A percentile compares a stretch with the other conserved stretches of the same genome.
phyloP scores from a whole-genome alignment of 2,113 vertebrate species.

The Motacilla tschutschensis region DNA sequence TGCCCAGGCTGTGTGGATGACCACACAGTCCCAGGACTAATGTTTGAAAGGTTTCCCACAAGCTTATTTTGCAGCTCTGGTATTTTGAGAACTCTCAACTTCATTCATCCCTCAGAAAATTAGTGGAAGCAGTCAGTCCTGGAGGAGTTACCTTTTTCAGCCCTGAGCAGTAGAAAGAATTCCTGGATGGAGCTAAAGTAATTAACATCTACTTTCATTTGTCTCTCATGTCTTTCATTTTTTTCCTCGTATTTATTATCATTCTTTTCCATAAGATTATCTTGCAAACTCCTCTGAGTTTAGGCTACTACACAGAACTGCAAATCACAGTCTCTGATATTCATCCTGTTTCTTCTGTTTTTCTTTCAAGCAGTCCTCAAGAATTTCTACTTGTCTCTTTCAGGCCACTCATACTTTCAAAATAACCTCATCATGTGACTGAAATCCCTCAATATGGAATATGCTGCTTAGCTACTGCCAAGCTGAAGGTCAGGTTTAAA shows the following conservation, averaged over 20 bases:
- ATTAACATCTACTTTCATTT: background rate
- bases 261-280: background rate
- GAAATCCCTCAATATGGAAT: background rate
- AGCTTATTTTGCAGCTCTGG: background rate
- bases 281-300: background rate
- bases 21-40: background rate
- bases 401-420: constrained; percentile 23
- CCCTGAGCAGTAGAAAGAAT: background rate
- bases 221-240: background rate
- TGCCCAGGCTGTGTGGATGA: background rate
- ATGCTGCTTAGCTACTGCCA: constrained; percentile 16
- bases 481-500: constrained; percentile 31
- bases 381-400: background rate
- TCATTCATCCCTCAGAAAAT: background rate
- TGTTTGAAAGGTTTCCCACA: background rate
- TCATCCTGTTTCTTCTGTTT: background rate
- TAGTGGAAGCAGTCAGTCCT: background rate
- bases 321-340: background rate
- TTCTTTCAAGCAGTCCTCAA: background rate
- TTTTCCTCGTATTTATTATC: background rate
- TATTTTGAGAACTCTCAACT: background rate
- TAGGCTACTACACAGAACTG: background rate
- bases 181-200: background rate
- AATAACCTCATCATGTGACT: background rate
- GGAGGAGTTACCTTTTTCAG: background rate